Percentiles rank a stretch among this genome's conserved stretches.
Evolutionary conservation across 2,797 vertebrate genomes (phyloP).

Genomic region (Spinus pinus): DNA sequence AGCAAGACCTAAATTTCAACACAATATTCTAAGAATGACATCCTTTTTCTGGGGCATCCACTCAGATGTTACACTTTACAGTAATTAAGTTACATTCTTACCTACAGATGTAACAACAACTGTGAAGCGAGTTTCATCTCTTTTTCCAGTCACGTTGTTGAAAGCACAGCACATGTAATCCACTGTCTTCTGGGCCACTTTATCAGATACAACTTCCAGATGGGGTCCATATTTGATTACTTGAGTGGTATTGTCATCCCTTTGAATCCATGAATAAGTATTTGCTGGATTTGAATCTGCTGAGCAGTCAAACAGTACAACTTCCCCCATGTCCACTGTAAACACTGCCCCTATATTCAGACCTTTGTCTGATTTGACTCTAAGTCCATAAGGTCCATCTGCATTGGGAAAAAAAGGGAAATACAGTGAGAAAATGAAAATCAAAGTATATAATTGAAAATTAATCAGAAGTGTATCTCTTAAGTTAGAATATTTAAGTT

Average conservation of each 20-base stretch:
- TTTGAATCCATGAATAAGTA: conserved; percentile 89
- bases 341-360: conserved; percentile 88
- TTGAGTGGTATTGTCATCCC: conserved; percentile 80
- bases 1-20: neutral
- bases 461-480: neutral
- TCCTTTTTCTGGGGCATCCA: neutral
- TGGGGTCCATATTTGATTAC: conserved; percentile 85
- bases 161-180: conserved; percentile 91
- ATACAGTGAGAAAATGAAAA: neutral
- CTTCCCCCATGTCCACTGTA: conserved; percentile 88
- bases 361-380: conserved; percentile 88
- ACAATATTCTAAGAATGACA: neutral
- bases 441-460: neutral
- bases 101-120: conserved; percentile 86
- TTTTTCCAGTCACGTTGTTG: conserved; percentile 90
- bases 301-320: conserved; percentile 88
- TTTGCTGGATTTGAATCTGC: conserved; percentile 96
- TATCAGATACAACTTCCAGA: conserved; percentile 83
- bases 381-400: conserved; percentile 96
- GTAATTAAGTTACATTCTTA: conserved; percentile 64
- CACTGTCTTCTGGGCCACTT: conserved; percentile 79
- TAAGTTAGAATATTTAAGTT: neutral
- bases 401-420: neutral
- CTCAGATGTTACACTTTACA: neutral
- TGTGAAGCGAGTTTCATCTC: conserved; percentile 88